Evolutionary conservation across 2,888 invertebrate genomes (phyloP), one percentile per base, ranked within the genome.

Genomic region (Acleris holmiana): DNA sequence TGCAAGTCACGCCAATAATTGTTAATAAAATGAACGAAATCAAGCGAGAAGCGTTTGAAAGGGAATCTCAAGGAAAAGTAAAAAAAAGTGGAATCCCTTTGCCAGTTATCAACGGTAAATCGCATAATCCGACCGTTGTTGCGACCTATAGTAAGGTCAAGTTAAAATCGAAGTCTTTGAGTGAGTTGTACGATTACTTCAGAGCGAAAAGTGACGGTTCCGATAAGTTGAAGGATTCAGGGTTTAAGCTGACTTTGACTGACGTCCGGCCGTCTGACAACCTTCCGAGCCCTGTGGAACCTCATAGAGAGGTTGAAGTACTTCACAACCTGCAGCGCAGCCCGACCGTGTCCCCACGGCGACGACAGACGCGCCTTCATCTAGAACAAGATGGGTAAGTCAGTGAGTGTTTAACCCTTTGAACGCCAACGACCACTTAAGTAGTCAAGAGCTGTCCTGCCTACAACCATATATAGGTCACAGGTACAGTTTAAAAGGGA

Each of bases 271-370:
- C 88, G 53, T 86, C 91, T 4, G 89, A 91, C 59, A 90, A 86
- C 68, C 78, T 86, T 2, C 85, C 86, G 0, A 91, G 94, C 77
- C 93, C 94, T 4, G 92, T 92, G 18, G 93, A 93, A 55, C 82
- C 84, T 18, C 95, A 95, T 71, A 94, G 94, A 69, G 93, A 94
- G 80, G 94, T 95, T 29, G 95, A 95, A 77, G 94, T 95, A 8
- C 83, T 95, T 40, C 95, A 95, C 74, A 95, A 95, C 75, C 83
- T 95, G 54, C 95, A 95, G 69, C 84, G 95, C 58, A 95, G 95
- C 82, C 95, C 95, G 0, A 84, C 77, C 0, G 79, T 88, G 5
- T 94, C 94, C 1, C 94, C 94, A 0, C 85, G 92, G n/a, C 80
- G 89, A 47, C 86, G 92, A n/a, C 83, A 85, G 64, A 86, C 89